Conservation (phyloP, 2,888 invertebrate species). For the Scaptomyza reducta region DNA sequence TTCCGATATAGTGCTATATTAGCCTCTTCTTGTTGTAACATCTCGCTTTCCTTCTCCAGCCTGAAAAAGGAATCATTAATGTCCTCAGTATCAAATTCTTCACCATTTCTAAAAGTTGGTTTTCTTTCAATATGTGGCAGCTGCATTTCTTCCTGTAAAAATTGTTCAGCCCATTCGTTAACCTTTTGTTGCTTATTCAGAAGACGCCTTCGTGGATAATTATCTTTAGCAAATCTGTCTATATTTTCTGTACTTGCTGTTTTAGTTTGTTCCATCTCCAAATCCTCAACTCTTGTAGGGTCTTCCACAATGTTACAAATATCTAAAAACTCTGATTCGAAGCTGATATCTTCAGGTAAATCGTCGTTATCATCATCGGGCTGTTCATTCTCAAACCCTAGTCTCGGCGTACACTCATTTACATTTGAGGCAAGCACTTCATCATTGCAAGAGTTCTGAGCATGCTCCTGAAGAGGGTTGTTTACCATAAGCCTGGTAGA, state of each 20-base stretch:
- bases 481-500: slow-evolving; percentile 31
- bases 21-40: background rate
- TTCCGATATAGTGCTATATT: background rate
- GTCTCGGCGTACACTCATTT: background rate
- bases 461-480: background rate
- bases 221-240: no score
- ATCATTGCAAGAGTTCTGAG: background rate
- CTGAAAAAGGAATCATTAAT: slow-evolving; percentile 9
- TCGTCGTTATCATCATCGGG: slow-evolving; percentile 1
- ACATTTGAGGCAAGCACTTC: slow-evolving; percentile 1
- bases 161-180: background rate
- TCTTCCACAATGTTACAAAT: slow-evolving; percentile 9
- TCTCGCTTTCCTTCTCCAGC: slow-evolving; percentile 6
- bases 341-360: background rate
- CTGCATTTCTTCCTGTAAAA: background rate
- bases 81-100: background rate
- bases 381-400: background rate
- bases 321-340: slow-evolving; percentile 10
- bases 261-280: background rate
- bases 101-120: background rate
- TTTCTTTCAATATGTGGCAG: background rate
- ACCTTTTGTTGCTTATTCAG: background rate
- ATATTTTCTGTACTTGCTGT: background rate
- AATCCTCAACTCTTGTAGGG: background rate
- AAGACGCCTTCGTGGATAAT: background rate